Base-by-base conservation (phyloP, 2,797 vertebrate genomes). In the Tarsius wallacei region DNA sequence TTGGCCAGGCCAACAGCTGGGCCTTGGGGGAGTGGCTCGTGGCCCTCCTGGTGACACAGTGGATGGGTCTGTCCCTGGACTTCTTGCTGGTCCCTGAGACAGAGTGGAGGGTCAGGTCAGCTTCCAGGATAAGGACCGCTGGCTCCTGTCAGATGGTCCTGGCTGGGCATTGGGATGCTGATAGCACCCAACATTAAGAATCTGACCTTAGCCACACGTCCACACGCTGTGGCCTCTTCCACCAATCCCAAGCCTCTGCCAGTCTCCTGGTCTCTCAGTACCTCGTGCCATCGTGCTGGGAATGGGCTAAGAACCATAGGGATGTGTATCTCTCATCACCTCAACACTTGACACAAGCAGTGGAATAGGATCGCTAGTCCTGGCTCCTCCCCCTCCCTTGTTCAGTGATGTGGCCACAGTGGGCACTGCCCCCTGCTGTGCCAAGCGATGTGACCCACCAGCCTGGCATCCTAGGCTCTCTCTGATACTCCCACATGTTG, bases 81-180 rank as follows among this genome's bases (percentile, higher is more conserved):
- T 63, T 33, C 61, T 59, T 47, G 28, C 61, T 59, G 73, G 36
- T 51, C 73, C 19, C 31, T 3, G 42, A 5, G 36, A 15, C 24
- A 42, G 55, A 61, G 33, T 3, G 5, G 33, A 74, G 49, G n/a
- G 15, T 21, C 49, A 2, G 28, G 59, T 24, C 49, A 6, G 59
- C 68, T 49, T 66, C 14, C 36, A 22, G 71, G 53, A 22, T 9
- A 1, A 7, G 31, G 28, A n/a, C 59, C 17, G 0, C 28, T 5
- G 1, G 2, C 57, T 74, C 7, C 0, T 16, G 26, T 14, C 2
- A 0, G 24, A 51, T 26, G 14, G 11, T 66, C 31, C n/a, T 24
- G 5, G 63, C 36, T 0, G 0, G 19, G 3, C 9, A 0, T 7
- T 7, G 53, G 33, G 53, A 15, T 7, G 13, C 17, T 0, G 3